Percentiles rank a stretch among this genome's conserved stretches.
phyloP scores from a whole-genome alignment of 2,113 vertebrate species.

The Athene noctua region DNA sequence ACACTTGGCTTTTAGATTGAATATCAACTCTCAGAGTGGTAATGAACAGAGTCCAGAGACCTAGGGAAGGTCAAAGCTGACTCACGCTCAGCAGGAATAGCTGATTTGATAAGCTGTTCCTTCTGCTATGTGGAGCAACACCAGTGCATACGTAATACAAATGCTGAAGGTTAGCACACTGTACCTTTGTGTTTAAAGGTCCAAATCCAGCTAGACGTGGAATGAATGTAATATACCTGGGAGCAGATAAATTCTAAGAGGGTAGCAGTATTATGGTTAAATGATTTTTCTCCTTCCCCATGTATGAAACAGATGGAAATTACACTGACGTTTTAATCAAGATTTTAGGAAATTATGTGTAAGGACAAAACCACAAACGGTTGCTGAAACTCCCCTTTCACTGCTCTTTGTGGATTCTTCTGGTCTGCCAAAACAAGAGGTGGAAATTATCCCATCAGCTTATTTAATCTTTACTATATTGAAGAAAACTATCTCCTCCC shows the following conservation, averaged over 20 bases:
- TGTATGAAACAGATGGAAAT: neutral
- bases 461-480: neutral
- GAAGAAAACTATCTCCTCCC: neutral
- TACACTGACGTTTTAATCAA: neutral
- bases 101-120: conserved; percentile 21
- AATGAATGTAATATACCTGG: neutral
- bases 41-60: neutral
- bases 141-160: neutral
- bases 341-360: neutral
- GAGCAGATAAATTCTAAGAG: neutral
- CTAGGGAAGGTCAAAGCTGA: conserved; percentile 43
- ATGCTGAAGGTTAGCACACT: neutral
- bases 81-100: conserved; percentile 21
- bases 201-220: neutral
- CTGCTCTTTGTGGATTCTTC: neutral
- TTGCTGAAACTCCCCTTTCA: neutral
- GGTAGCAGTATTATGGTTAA: neutral
- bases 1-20: neutral
- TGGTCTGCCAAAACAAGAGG: neutral
- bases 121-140: neutral
- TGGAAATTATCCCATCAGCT: neutral
- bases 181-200: neutral
- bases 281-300: neutral
- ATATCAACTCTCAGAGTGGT: neutral
- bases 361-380: neutral